Conservation (phyloP, 1,140 invertebrate species). For the Schlechtendalia chinensis region DNA sequence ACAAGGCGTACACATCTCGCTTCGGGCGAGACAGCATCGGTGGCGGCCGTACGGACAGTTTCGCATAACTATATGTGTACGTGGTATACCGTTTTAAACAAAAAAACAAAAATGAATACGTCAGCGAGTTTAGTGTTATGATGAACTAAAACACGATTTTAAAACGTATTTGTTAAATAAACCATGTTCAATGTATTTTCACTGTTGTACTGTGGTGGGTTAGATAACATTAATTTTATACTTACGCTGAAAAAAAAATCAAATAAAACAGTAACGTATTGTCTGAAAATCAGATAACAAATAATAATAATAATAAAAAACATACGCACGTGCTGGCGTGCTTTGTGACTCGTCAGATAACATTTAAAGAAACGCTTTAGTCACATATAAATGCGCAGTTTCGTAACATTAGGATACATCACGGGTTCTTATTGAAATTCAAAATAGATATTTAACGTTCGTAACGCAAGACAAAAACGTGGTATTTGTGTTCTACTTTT, state of each 20-base stretch:
- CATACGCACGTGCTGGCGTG: not conserved
- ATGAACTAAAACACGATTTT: not conserved
- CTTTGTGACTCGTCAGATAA: not conserved
- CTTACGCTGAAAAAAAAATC: not conserved
- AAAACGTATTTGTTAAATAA: not conserved
- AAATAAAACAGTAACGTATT: no score
- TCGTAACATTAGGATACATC: not conserved
- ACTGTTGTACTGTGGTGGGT: not conserved
- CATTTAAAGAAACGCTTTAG: not conserved
- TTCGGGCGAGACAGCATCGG: no score
- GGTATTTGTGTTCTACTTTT: not conserved
- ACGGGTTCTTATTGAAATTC: not conserved
- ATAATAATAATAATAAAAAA: constrained; percentile 1
- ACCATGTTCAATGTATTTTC: constrained; percentile 1
- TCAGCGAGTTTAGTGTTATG: not conserved
- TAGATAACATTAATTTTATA: constrained; percentile 16
- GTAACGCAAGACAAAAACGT: not conserved
- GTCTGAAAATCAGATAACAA: constrained; percentile 1
- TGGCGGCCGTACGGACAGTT: not conserved
- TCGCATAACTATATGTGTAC: not conserved
- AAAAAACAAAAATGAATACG: not conserved
- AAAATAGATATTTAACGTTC: not conserved
- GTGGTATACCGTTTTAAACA: not conserved
- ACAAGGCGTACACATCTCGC: not conserved
- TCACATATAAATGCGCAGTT: not conserved